phyloP scores from a whole-genome alignment of 2,797 vertebrate species.

The Eleutherodactylus coqui region DNA sequence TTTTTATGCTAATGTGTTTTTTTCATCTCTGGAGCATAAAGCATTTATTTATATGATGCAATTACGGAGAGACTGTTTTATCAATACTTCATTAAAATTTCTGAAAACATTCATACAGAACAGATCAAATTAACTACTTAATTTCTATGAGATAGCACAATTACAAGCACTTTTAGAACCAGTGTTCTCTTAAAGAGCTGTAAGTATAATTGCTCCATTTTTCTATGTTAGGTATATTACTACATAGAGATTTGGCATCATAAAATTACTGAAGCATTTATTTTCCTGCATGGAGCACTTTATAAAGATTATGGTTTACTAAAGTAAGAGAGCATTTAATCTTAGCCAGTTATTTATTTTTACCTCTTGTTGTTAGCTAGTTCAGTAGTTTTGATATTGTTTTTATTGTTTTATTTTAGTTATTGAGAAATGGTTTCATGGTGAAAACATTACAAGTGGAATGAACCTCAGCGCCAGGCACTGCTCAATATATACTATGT shows the following conservation, averaged over 20 bases:
- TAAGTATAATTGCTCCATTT: slow-evolving; percentile 49
- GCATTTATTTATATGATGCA: slow-evolving; percentile 49
- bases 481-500: not conserved
- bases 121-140: slow-evolving; percentile 39
- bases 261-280: slow-evolving; percentile 43
- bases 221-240: slow-evolving; percentile 39
- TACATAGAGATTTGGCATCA: slow-evolving; percentile 34
- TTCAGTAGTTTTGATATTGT: slow-evolving; percentile 27
- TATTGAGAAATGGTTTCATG: not conserved
- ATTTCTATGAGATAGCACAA: slow-evolving; percentile 44
- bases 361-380: not conserved
- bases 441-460: not conserved
- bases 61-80: slow-evolving; percentile 31
- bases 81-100: slow-evolving; percentile 46
- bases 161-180: slow-evolving; percentile 31
- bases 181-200: slow-evolving; percentile 42
- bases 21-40: slow-evolving; percentile 27
- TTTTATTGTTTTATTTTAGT: slow-evolving; percentile 19
- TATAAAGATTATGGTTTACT: slow-evolving; percentile 28
- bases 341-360: slow-evolving; percentile 21
- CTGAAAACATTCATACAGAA: slow-evolving; percentile 41
- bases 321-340: slow-evolving; percentile 6
- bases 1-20: slow-evolving; percentile 47
- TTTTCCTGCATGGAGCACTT: slow-evolving; percentile 8
- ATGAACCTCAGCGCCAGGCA: not conserved